Base-by-base conservation (phyloP, 2,888 invertebrate species). In the Eupithecia insigniata region DNA sequence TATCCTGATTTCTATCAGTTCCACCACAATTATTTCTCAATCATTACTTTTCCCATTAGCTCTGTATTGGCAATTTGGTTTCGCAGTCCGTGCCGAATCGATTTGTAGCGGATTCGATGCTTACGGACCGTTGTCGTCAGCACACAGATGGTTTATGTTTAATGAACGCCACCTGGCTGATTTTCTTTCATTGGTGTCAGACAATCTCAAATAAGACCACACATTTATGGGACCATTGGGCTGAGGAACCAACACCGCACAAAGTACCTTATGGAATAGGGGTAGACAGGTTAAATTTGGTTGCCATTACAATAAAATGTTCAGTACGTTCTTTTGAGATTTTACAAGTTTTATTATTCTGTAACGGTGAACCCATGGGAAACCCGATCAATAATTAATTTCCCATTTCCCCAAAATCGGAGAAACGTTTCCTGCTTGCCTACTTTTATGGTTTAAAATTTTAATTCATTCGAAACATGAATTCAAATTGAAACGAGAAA, bases 401-500 rank as follows among this genome's bases (percentile, higher is more conserved):
- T 4, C 30, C 30, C 5, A 30, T 30, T 34, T 34, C 34, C 34
- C 34, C 8, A 34, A 34, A 34, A 34, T 34, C 6, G 16, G 43
- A 18, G 12, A 26, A 55, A 14, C 14, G 12, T 26, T 22, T 55
- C 4, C 14, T 8, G 8, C 12, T 58, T 58, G 12, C 58, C 58
- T 58, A 16, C 14, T 0, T 14, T 16, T 22, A 18, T 34, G 2
- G 62, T 36, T 36, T 61, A 3, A 61, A 30, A n/a, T 61, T 10
- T 34, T 10, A 36, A 32, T 62, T 14, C 62, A 36, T 62, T 62
- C 34, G 34, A 43, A 66, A 73, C 58, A 62, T 55, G 30, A 43
- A 76, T 81, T 81, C 81, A 79, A 80, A 67, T 73, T 77, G 76
- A 72, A 82, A 79, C 74, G 78, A 79, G 79, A 77, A 82, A 79